phyloP scores from a whole-genome alignment of 2,113 vertebrate species.

The Monopterus albus region DNA sequence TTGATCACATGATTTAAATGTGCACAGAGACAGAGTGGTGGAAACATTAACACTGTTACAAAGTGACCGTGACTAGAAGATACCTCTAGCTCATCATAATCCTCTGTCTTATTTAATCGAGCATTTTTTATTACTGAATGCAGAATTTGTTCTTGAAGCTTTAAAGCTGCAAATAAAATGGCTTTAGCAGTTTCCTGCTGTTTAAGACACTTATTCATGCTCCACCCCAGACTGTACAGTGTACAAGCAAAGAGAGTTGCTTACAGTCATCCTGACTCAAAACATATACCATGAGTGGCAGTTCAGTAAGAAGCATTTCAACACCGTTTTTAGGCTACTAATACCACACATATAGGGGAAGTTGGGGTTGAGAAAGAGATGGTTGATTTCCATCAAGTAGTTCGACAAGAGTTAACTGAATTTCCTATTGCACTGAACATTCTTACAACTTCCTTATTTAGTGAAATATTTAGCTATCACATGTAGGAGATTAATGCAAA shows the following conservation, averaged over 20 bases:
- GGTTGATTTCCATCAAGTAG: conserved; percentile 38
- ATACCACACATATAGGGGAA: conserved; percentile 68
- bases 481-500: neutral
- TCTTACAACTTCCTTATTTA: neutral
- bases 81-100: too few relatives aligned
- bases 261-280: neutral
- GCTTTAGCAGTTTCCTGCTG: too few relatives aligned
- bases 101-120: too few relatives aligned
- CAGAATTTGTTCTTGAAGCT: too few relatives aligned
- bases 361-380: conserved; percentile 63
- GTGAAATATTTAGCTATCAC: neutral
- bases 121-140: too few relatives aligned
- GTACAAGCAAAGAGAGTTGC: neutral
- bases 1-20: too few relatives aligned
- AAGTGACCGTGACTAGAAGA: too few relatives aligned
- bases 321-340: conserved; percentile 42
- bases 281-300: conserved; percentile 13
- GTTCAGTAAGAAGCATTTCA: conserved; percentile 59
- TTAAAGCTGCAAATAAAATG: too few relatives aligned
- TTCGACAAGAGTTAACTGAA: conserved; percentile 39
- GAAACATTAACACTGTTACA: too few relatives aligned
- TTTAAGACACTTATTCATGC: too few relatives aligned
- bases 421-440: conserved; percentile 43
- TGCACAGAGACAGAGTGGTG: too few relatives aligned
- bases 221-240: too few relatives aligned